Evolutionary conservation across 2,888 invertebrate genomes (phyloP), one percentile per base, ranked within the genome.

Genomic region (Camponotus fellah): DNA sequence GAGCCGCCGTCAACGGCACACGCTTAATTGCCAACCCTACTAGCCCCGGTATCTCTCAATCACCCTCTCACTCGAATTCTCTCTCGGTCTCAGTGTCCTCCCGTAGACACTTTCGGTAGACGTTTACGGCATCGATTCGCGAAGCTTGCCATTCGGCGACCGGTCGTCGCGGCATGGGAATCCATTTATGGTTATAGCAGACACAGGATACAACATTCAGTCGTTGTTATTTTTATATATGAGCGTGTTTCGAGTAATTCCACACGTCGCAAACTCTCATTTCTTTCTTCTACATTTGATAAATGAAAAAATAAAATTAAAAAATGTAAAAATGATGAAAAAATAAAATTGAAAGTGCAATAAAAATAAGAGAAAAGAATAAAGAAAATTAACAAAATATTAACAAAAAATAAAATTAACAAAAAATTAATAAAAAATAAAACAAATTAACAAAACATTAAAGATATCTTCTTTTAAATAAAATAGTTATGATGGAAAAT

Each of bases 1-100:
- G 87, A 88, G 89, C 82, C 82, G 87, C 88, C 91, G 91, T 92
- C 91, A 90, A 91, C 90, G 89, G 87, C 90, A 91, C 84, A 88
- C 88, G 86, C 87, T 87, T 84, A 90, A 89, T 90, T 91, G 89
- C 88, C 86, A 88, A 64, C 82, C 82, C 83, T 85, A 82, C 81
- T 81, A 65, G 64, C 43, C 84, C n/a, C 26, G 53, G 83, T 75
- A 72, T 84, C 76, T 81, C 75, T 64, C 81, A 74, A 62, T 81
- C 81, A 76, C 62, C 64, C 34, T 81, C 77, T 77, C 81, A 53
- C 79, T 60, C 65, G 37, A 64, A 56, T 53, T 53, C 60, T 12
- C 60, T 37, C 76, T 43, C 64, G 80, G 32, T 77, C 80, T 77
- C 81, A 62, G 64, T 81, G 40, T 81, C 79, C 62, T 81, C 26